Base-by-base conservation (phyloP, 2,888 invertebrate species). In the Perithous albicinctus region DNA sequence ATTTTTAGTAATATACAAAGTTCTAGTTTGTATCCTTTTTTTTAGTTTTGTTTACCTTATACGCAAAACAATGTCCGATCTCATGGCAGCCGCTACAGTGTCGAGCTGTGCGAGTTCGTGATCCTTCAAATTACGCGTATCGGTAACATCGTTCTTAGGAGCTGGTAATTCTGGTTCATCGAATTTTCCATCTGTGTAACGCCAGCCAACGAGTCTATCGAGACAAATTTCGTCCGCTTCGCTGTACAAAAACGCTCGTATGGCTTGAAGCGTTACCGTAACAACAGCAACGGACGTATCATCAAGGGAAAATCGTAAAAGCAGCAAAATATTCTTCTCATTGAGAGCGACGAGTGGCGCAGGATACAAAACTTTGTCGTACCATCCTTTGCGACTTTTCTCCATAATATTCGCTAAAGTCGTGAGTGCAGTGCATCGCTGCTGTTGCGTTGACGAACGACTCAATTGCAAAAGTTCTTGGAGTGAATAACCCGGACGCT, bases 401-500 rank as follows among this genome's bases (percentile, higher is more conserved):
- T 95, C 95, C 64, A 97, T 91, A 59, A 99, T 95, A 77, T 97
- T 97, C 4, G 96, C 96, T 38, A 99, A 93, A 0, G 96, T 96
- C 79, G 95, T 95, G 15, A 99, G 93, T 0, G 98, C 97, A 72
- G 97, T 94, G 0, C 96, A 95, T 87, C 98, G 94, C 93, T 99
- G 99, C 88, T 98, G 98, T 18, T 95, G 94, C n/a, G 97, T 94
- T 54, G 96, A 94, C 0, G 97, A 97, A 73, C 95, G 94, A 80
- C 96, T 95, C 0, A 99, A 93, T 83, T 97, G 96, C 87, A 98
- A 96, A 0, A 99, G 92, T 93, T 99, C 99, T 85, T 97, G 96
- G 10, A 99, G 92, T 0, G 98, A 96, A 92, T 99, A 99, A 0
- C 99, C 99, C 1, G 99, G 97, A 81, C 98, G 94, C 82, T 96